A percentile compares a stretch with the other conserved stretches of the same genome.
These are phyloP conservation scores for Peromyscus polionotus DNA, from an alignment of 2,113 vertebrate species.

Conservation along the genomic window DNA sequence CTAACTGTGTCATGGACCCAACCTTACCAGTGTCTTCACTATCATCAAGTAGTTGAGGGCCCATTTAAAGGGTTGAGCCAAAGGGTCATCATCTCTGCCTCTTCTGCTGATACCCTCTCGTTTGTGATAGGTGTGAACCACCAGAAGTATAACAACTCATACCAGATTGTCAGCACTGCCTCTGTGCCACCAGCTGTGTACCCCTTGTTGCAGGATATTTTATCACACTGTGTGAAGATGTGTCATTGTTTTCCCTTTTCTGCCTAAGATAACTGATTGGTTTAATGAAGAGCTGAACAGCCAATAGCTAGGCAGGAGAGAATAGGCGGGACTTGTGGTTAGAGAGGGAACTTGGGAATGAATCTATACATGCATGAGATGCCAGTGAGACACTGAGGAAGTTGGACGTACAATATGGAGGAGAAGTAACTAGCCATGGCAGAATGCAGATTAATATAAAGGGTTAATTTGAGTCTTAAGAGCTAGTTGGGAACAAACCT, in stretches of 20 bases:
- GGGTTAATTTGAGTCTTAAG: neutral
- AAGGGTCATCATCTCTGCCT: neutral
- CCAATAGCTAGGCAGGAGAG: neutral
- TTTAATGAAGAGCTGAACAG: neutral
- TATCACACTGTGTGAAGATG: neutral
- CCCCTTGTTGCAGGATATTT: neutral
- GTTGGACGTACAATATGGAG: neutral
- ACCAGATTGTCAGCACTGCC: neutral
- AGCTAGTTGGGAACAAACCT: neutral
- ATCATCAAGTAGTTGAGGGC: neutral
- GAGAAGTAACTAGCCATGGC: neutral
- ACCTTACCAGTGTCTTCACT: neutral
- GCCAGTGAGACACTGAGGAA: neutral
- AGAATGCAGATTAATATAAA: neutral
- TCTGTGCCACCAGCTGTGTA: neutral
- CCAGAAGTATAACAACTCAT: neutral
- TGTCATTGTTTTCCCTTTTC: neutral
- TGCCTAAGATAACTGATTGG: neutral
- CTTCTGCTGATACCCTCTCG: neutral
- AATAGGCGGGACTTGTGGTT: neutral
- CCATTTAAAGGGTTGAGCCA: neutral
- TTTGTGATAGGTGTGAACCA: neutral
- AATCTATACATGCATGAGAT: neutral
- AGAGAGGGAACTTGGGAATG: neutral
- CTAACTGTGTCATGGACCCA: neutral